These are phyloP conservation scores for Chelon labrosus DNA, from an alignment of 2,797 vertebrate genomes.

Conservation along the genomic window DNA sequence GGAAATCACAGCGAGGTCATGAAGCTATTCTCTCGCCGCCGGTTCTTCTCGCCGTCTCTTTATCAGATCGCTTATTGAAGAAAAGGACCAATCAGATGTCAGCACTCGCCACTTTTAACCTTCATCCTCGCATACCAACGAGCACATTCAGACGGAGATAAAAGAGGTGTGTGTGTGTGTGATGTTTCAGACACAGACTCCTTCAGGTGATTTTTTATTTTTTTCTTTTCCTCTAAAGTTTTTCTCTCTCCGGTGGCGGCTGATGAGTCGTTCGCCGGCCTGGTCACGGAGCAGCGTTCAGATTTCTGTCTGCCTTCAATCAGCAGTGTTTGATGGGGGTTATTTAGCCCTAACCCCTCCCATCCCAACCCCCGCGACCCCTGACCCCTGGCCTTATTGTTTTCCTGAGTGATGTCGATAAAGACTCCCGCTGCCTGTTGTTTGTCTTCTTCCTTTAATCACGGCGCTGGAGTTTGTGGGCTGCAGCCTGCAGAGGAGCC, in stretches of 20 bases:
- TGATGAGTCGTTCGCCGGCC: conserved; percentile 39
- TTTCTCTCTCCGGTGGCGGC: neutral
- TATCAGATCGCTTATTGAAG: conserved; percentile 17
- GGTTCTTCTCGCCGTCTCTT: conserved; percentile 3
- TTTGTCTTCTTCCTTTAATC: conserved; percentile 24
- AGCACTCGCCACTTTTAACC: conserved; percentile 28
- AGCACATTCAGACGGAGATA: conserved; percentile 23
- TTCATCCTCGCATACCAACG: conserved; percentile 20
- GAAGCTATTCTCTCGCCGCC: conserved; percentile 26
- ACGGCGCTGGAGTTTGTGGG: conserved; percentile 9
- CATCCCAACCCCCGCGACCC: neutral
- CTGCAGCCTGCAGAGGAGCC: conserved; percentile 22
- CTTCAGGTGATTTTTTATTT: conserved; percentile 14
- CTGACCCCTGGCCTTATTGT: conserved; percentile 22
- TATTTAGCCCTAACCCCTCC: neutral
- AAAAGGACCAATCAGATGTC: conserved; percentile 47
- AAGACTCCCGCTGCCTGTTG: conserved; percentile 21
- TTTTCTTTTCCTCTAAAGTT: neutral
- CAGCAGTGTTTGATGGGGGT: conserved; percentile 19
- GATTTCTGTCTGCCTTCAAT: conserved; percentile 41
- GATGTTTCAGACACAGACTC: neutral
- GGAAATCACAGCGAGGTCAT: conserved; percentile 21
- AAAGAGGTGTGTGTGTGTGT: neutral
- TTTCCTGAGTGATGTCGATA: conserved; percentile 29
- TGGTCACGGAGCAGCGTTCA: conserved; percentile 31